phyloP scores from a whole-genome alignment of 2,888 invertebrate species.

The Cetonia aurata region DNA sequence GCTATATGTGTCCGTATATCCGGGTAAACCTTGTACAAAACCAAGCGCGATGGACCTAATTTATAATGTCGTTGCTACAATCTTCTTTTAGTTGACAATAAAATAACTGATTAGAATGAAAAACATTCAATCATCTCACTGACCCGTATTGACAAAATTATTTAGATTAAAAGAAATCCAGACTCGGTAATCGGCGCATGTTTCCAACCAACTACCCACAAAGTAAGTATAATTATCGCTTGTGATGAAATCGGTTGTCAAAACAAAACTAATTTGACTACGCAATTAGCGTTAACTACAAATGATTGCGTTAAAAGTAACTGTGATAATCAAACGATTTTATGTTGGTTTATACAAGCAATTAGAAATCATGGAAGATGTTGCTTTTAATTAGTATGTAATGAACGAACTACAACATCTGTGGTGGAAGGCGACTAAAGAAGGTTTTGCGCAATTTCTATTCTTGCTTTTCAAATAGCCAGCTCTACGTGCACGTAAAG shows the following conservation, averaged over 20 bases:
- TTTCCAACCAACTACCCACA: neutral
- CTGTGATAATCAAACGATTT: conserved; percentile 7
- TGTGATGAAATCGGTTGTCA: conserved; percentile 31
- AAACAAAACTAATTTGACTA: conserved; percentile 33
- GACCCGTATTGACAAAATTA: neutral
- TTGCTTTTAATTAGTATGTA: neutral
- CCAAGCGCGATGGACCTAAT: neutral
- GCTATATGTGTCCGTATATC: too few relatives aligned
- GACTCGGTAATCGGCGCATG: too few relatives aligned
- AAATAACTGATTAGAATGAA: neutral
- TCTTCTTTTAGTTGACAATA: neutral
- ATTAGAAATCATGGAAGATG: conserved; percentile 13
- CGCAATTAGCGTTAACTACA: conserved; percentile 14
- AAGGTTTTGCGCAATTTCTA: neutral
- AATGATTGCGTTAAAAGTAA: conserved; percentile 12
- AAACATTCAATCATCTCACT: neutral
- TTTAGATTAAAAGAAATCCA: neutral
- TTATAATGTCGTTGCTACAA: neutral
- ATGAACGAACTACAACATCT: neutral
- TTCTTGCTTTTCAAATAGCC: too few relatives aligned
- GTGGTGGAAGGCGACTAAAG: neutral
- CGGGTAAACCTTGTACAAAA: too few relatives aligned
- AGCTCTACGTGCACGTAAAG: too few relatives aligned
- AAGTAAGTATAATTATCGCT: conserved; percentile 22
- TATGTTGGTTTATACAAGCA: conserved; percentile 4